phyloP scores from a whole-genome alignment of 2,113 vertebrate genomes.

The Megalops atlanticus region DNA sequence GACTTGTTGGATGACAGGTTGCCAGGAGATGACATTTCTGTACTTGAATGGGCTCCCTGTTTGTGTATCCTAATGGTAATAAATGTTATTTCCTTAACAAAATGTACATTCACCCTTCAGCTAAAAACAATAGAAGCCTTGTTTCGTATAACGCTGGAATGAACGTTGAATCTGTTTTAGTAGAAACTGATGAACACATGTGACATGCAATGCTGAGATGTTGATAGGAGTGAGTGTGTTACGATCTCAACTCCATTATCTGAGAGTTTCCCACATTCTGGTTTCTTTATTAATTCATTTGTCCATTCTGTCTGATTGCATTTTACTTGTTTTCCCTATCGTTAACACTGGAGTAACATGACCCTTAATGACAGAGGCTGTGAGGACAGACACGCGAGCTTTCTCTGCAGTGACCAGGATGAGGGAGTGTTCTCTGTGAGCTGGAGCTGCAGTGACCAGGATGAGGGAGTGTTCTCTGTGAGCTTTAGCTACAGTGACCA shows the following conservation, averaged over 20 bases:
- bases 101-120: neutral
- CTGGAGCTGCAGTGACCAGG: neutral
- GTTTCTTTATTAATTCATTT: too few species aligned
- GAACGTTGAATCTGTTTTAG: neutral
- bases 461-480: neutral
- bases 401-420: neutral
- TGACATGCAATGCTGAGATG: neutral
- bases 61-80: neutral
- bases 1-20: constrained; percentile 22
- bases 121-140: neutral
- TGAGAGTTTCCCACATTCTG: too few species aligned
- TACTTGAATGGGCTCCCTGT: neutral
- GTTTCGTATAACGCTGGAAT: neutral
- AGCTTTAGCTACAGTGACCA: neutral
- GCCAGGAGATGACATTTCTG: constrained; percentile 28
- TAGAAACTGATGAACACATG: neutral
- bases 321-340: neutral
- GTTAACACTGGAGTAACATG: neutral
- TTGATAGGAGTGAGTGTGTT: neutral
- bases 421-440: neutral
- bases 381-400: neutral
- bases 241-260: neutral
- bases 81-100: constrained; percentile 5
- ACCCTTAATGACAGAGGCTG: neutral
- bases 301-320: neutral